Conservation (phyloP, 2,888 invertebrate genomes). For the Nematopogon swammerdamellus region DNA sequence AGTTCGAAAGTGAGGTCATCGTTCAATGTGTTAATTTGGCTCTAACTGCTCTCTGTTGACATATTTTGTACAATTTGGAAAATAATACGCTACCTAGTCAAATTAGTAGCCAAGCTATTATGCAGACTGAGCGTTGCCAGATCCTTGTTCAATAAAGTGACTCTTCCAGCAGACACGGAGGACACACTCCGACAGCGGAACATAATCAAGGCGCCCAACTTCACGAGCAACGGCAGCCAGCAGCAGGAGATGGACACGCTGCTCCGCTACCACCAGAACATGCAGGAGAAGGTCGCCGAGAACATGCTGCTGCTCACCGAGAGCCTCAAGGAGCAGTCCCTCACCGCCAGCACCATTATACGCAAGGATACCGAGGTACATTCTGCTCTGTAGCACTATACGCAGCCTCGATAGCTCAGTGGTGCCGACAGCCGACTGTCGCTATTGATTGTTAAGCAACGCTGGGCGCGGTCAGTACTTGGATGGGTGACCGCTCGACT, state of each 20-base stretch:
- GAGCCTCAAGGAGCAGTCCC: slow-evolving; percentile 87
- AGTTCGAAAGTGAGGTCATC: too few relatives aligned
- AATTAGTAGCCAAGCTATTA: too few relatives aligned
- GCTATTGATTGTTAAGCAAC: too few relatives aligned
- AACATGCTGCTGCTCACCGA: slow-evolving; percentile 89
- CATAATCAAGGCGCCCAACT: slow-evolving; percentile 46
- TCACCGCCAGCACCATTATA: slow-evolving; percentile 86
- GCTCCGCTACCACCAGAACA: slow-evolving; percentile 81
- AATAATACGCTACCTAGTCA: too few relatives aligned
- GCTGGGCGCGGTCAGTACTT: too few relatives aligned
- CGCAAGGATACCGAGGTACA: slow-evolving; percentile 81
- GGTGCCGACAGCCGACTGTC: too few relatives aligned
- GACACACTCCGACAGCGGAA: slow-evolving; percentile 52
- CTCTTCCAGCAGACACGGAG: slow-evolving; percentile 32
- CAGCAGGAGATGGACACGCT: slow-evolving; percentile 77
- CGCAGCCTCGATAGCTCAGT: too few relatives aligned
- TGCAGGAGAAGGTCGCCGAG: slow-evolving; percentile 90
- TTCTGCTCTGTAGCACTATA: slow-evolving; percentile 4
- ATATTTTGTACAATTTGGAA: too few relatives aligned
- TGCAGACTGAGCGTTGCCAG: too few relatives aligned
- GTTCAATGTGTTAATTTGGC: too few relatives aligned
- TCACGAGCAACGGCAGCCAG: slow-evolving; percentile 40
- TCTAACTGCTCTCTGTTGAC: not conserved
- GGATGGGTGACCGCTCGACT: too few relatives aligned
- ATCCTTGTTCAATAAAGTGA: not conserved